Evolutionary conservation across 1,140 invertebrate genomes (phyloP).

Genomic region (Drusus annulatus): DNA sequence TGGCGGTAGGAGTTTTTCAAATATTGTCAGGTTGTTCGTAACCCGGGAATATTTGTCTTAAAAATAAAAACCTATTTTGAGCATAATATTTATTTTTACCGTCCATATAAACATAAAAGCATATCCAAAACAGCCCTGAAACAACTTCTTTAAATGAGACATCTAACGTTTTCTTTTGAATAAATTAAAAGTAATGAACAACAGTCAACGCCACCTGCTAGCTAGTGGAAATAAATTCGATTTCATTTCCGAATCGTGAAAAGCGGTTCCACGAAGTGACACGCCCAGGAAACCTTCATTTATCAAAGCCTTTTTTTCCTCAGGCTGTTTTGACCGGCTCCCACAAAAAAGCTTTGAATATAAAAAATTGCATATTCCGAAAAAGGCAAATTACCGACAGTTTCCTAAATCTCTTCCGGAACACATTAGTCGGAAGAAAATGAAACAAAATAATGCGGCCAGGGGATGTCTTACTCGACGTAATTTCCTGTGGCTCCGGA

Average conservation of each 20-base stretch:
- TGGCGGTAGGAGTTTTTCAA: no score
- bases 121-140: background rate
- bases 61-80: no score
- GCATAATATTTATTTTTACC: no score
- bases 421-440: constrained; percentile 30
- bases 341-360: background rate
- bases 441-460: constrained; percentile 9
- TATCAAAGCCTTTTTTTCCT: constrained; percentile 32
- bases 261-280: constrained; percentile 15
- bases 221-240: constrained; percentile 38
- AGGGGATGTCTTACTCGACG: background rate
- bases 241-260: constrained; percentile 17
- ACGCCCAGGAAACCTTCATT: constrained; percentile 27
- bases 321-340: background rate
- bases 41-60: no score
- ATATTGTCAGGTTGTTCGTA: no score
- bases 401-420: constrained; percentile 27
- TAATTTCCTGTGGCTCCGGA: no score
- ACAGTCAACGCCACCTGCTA: constrained; percentile 24
- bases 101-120: background rate
- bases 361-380: constrained; percentile 37
- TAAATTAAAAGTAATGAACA: constrained; percentile 22
- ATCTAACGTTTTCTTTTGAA: constrained; percentile 18
- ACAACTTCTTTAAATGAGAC: background rate
- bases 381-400: constrained; percentile 30